Conservation (phyloP, 1,140 invertebrate genomes). For the Drosophila littoralis region DNA sequence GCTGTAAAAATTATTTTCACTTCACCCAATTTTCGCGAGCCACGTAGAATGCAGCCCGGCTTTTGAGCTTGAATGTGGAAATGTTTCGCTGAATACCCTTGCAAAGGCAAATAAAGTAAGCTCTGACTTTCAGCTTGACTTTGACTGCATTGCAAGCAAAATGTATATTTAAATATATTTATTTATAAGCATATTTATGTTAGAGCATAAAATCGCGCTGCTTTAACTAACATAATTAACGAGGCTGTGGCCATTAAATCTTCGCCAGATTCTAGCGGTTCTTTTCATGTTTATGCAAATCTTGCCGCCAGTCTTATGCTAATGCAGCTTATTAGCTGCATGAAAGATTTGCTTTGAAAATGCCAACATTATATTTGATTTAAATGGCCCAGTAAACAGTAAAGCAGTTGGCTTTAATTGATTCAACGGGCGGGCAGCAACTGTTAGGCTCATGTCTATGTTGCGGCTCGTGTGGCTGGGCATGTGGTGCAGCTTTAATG, state of each 20-base stretch:
- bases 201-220: too few species aligned
- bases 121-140: too few species aligned
- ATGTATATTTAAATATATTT: too few species aligned
- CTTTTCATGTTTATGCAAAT: slow-evolving; percentile 56
- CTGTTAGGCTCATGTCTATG: neutral
- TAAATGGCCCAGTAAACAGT: slow-evolving; percentile 72
- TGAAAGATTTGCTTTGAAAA: slow-evolving; percentile 62
- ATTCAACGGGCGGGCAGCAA: slow-evolving; percentile 51
- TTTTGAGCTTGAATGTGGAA: slow-evolving; percentile 6
- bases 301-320: slow-evolving; percentile 26
- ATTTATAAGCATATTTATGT: too few species aligned
- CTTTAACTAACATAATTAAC: neutral
- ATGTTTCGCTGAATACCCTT: slow-evolving; percentile 1
- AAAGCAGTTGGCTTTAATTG: slow-evolving; percentile 68
- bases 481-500: slow-evolving; percentile 34
- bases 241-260: neutral
- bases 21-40: slow-evolving; percentile 57
- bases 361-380: slow-evolving; percentile 45
- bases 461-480: slow-evolving; percentile 20
- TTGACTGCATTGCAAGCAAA: too few species aligned
- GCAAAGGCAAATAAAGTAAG: too few species aligned
- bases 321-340: slow-evolving; percentile 65
- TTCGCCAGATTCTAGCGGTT: slow-evolving; percentile 12
- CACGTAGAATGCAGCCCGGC: slow-evolving; percentile 36
- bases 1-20: slow-evolving; percentile 66